Conservation (phyloP, 2,888 invertebrate species). For the Cyrtodaria siliqua region DNA sequence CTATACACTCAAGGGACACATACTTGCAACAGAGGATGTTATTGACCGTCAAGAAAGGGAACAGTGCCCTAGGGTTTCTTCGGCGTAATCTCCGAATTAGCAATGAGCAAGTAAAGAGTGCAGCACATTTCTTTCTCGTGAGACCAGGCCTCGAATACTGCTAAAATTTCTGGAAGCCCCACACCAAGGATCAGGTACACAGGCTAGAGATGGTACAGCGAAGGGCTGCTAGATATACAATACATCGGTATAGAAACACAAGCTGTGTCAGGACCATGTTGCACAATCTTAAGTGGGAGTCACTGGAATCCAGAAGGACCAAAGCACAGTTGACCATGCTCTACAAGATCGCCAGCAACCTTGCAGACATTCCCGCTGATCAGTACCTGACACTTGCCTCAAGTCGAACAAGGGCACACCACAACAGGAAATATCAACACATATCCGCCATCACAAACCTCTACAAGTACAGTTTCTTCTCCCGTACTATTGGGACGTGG, state of each 20-base stretch:
- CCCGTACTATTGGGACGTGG: too few species aligned
- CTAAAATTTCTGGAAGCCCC: too few species aligned
- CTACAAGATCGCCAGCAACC: not conserved
- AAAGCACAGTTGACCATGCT: too few species aligned
- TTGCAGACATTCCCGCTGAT: too few species aligned
- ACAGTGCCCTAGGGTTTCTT: conserved; percentile 11
- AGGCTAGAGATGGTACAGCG: not conserved
- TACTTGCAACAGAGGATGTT: not conserved
- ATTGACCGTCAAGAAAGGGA: conserved; percentile 14
- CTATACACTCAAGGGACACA: not conserved
- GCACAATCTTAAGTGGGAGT: not conserved
- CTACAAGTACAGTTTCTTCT: not conserved
- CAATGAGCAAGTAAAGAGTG: not conserved
- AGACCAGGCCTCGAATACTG: conserved; percentile 9
- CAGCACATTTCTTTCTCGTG: too few species aligned
- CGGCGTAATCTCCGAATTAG: conserved; percentile 2
- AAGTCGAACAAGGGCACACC: too few species aligned
- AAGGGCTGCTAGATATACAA: conserved; percentile 19
- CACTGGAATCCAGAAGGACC: too few species aligned
- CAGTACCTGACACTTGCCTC: not conserved
- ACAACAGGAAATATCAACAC: too few species aligned
- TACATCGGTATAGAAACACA: conserved; percentile 15
- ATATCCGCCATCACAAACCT: not conserved
- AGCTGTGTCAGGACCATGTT: conserved; percentile 24
- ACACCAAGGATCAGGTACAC: too few species aligned